Base-by-base conservation (phyloP, 35 echinoderm and acorn worm species). In the Holothuria glaberrima region DNA sequence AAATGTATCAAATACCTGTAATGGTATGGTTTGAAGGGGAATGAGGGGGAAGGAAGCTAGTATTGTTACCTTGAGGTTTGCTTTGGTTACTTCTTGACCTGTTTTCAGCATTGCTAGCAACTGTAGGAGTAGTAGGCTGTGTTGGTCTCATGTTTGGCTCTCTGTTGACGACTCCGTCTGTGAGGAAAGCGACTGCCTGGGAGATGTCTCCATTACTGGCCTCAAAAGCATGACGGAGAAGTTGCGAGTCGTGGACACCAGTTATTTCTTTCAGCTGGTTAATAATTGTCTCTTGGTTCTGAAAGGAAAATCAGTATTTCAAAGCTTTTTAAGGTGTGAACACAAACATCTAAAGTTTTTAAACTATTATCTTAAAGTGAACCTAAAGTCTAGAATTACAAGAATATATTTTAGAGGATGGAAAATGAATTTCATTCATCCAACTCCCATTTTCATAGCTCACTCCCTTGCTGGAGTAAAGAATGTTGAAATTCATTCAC, bases 181-280 rank as follows among this genome's bases (percentile, higher is more conserved):
- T 98, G 4, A 98, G 91, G 88, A 98, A 84, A 33, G 86, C 34
- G 25, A 98, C 89, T 21, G 96, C 96, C 36, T 94, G 90, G 16
- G 44, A 45, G 71, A 98, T 90, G 76, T 98, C 91, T 2, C 96
- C 93, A 14, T 92, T 61, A 62, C 96, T 98, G 56, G 96, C 96
- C 31, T 94, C 93, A 22, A 91, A 94, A 24, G 96, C 93, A 30
- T 98, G 86, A 50, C 52, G 50, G 10, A 98, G 67, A 30, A 91
- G 56, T 32, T 80, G 90, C 0, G 73, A 72, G 84, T 98, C 93
- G 35, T 91, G 88, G 26, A 98, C 64, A 19, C 96, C 96, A 14
- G 96, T 98, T 34, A 98, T 94, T 78, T 98, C 96, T 48, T 98
- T 98, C 34, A 98, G 86, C 31, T 98, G 96, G 83, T 98, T 98